Conservation (phyloP, 1,140 invertebrate species). For the Diorhabda carinulata region DNA sequence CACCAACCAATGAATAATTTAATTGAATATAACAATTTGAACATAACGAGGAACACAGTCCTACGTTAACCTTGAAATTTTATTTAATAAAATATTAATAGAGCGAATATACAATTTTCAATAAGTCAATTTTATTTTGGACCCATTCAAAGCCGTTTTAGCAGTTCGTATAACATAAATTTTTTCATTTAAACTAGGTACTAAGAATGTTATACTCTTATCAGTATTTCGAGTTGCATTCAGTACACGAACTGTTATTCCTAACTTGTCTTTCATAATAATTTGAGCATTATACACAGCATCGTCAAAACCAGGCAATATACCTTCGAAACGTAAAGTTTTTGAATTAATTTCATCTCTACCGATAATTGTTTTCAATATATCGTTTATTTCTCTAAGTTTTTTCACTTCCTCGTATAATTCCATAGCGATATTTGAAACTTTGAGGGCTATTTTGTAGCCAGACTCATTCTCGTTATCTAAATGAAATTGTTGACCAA, state of each 20-base stretch:
- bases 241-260: constrained; percentile 15
- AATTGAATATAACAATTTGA: too few relatives aligned
- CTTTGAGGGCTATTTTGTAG: constrained; percentile 16
- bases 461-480: constrained; percentile 3
- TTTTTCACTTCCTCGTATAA: constrained; percentile 10
- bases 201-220: constrained; percentile 27
- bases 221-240: constrained; percentile 25
- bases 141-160: constrained; percentile 22
- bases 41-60: too few relatives aligned
- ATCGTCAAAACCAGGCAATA: constrained; percentile 8
- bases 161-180: constrained; percentile 24
- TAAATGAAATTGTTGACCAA: neutral
- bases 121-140: constrained; percentile 17
- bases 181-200: constrained; percentile 29
- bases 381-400: constrained; percentile 11
- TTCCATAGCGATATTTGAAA: neutral
- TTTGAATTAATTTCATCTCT: constrained; percentile 12
- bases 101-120: neutral
- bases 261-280: constrained; percentile 24
- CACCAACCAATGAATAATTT: too few relatives aligned
- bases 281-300: constrained; percentile 12
- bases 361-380: constrained; percentile 13
- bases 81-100: too few relatives aligned
- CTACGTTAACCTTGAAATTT: too few relatives aligned
- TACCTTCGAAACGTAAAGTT: constrained; percentile 18